Percentiles rank a stretch among this genome's conserved stretches.
Evolutionary conservation across 2,888 invertebrate genomes (phyloP).

Genomic region (Heliconius sara): DNA sequence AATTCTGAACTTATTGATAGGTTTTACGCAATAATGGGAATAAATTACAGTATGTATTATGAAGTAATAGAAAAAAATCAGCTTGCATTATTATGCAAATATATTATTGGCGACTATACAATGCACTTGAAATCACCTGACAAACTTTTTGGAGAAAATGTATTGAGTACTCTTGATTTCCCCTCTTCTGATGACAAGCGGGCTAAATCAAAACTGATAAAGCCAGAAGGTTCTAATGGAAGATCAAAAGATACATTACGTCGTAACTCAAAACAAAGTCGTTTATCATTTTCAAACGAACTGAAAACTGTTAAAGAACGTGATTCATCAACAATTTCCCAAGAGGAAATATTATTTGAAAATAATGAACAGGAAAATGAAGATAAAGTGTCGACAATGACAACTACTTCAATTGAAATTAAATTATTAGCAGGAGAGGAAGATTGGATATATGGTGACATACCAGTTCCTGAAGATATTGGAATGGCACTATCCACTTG

Average conservation of each 20-base stretch:
- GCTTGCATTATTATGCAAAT: slow-evolving; percentile 77
- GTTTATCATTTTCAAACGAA: slow-evolving; percentile 55
- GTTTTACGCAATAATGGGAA: slow-evolving; percentile 84
- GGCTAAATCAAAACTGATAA: slow-evolving; percentile 68
- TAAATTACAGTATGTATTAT: slow-evolving; percentile 85
- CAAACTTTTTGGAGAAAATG: slow-evolving; percentile 72
- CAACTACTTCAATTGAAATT: slow-evolving; percentile 56
- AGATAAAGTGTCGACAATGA: slow-evolving; percentile 51
- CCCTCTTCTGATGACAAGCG: slow-evolving; percentile 67
- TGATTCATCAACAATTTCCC: slow-evolving; percentile 53
- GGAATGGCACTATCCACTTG: slow-evolving; percentile 72
- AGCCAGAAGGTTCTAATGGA: slow-evolving; percentile 60
- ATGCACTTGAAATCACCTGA: slow-evolving; percentile 65
- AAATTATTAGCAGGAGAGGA: slow-evolving; percentile 72
- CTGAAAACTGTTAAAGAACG: slow-evolving; percentile 62
- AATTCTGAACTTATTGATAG: slow-evolving; percentile 81
- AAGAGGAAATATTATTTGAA: slow-evolving; percentile 54
- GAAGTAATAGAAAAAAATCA: slow-evolving; percentile 81
- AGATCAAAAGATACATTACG: slow-evolving; percentile 66
- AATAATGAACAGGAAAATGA: slow-evolving; percentile 56
- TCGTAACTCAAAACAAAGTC: slow-evolving; percentile 62
- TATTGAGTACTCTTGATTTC: slow-evolving; percentile 67
- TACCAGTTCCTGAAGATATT: slow-evolving; percentile 67
- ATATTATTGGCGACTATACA: slow-evolving; percentile 73
- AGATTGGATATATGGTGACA: slow-evolving; percentile 76